These are phyloP conservation scores for Hipparchia sbordonii DNA, from an alignment of 2,888 invertebrate genomes.

Conservation along the genomic window DNA sequence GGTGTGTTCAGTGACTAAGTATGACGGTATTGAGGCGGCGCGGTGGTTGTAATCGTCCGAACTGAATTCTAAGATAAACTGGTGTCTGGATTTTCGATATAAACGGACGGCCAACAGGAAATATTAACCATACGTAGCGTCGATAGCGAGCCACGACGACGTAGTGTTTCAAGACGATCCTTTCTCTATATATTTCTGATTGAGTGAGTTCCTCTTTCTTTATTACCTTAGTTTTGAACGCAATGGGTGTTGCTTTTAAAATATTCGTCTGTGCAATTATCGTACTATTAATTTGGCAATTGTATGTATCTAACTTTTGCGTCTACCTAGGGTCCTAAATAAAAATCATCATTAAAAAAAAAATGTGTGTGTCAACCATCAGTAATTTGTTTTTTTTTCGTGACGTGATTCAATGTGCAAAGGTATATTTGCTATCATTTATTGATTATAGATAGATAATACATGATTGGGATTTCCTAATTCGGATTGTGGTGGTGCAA, in stretches of 20 bases:
- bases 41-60: no score
- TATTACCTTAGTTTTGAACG: neutral
- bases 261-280: constrained; percentile 10
- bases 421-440: neutral
- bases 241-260: constrained; percentile 10
- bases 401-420: neutral
- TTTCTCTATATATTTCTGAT: neutral
- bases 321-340: neutral
- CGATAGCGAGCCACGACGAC: constrained; percentile 26
- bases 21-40: constrained; percentile 30
- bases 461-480: neutral
- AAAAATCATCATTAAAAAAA: neutral
- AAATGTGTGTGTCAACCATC: neutral
- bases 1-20: constrained; percentile 41
- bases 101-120: constrained; percentile 9
- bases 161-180: constrained; percentile 22
- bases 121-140: constrained; percentile 31
- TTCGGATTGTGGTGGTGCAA: neutral
- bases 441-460: constrained; percentile 1
- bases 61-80: no score
- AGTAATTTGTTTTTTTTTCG: neutral
- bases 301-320: constrained; percentile 3
- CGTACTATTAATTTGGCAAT: constrained; percentile 1
- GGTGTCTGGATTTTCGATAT: neutral
- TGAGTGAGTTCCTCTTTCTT: neutral